Conservation (phyloP, 2,113 vertebrate genomes). For the Sebastes schlegelii region DNA sequence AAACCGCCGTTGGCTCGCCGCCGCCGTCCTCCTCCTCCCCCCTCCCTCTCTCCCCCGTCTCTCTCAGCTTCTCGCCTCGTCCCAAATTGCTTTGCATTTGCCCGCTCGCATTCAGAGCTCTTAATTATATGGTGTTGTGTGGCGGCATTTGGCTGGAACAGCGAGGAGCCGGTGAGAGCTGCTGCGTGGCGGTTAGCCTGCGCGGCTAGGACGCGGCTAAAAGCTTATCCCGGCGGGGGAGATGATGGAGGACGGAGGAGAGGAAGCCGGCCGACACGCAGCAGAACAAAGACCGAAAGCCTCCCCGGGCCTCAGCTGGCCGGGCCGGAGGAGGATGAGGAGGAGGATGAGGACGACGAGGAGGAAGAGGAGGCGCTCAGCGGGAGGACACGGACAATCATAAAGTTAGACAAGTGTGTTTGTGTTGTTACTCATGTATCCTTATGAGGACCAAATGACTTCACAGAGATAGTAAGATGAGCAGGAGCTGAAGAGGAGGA, state of each 20-base stretch:
- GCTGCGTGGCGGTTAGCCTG: constrained; percentile 70
- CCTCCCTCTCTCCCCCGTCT: constrained; percentile 25
- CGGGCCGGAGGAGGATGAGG: constrained; percentile 13
- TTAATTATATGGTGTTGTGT: constrained; percentile 83
- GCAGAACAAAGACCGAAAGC: constrained; percentile 29
- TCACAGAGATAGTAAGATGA: neutral
- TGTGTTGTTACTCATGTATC: neutral
- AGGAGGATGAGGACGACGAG: constrained; percentile 23
- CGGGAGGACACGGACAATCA: neutral
- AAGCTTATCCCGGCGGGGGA: constrained; percentile 72
- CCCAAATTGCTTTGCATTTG: constrained; percentile 83
- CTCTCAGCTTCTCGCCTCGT: constrained; percentile 60
- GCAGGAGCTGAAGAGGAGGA: too few relatives aligned
- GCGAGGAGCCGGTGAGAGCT: constrained; percentile 77
- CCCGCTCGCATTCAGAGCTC: constrained; percentile 75
- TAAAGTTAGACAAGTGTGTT: constrained; percentile 6
- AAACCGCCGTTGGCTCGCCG: constrained; percentile 56
- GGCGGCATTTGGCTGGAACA: constrained; percentile 82
- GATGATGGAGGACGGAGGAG: constrained; percentile 31
- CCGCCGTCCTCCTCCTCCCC: constrained; percentile 12
- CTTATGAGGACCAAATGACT: neutral
- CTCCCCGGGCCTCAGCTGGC: constrained; percentile 14
- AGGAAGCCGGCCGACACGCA: neutral
- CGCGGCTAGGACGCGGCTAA: constrained; percentile 75
- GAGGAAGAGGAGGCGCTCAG: constrained; percentile 9